These are phyloP conservation scores for Axis porcinus DNA, from an alignment of 2,113 vertebrate genomes.

Conservation along the genomic window DNA sequence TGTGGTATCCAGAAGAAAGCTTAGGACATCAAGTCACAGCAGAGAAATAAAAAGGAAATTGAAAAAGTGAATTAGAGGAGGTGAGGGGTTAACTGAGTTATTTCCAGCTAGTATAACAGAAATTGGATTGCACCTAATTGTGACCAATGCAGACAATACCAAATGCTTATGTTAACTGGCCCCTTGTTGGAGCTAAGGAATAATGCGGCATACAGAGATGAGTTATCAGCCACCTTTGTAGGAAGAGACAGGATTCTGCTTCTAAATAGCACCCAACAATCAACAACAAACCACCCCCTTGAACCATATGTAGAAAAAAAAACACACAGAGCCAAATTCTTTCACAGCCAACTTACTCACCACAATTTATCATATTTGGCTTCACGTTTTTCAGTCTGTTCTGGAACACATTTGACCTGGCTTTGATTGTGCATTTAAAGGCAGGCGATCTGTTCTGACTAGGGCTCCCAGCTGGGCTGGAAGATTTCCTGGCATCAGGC, in stretches of 20 bases:
- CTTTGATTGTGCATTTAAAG: constrained; percentile 45
- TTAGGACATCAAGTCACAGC: not conserved
- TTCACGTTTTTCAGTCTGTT: constrained; percentile 44
- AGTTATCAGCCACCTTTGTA: constrained; percentile 7
- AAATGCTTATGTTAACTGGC: constrained; percentile 49
- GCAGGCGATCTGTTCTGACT: constrained; percentile 52
- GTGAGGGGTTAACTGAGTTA: constrained; percentile 42
- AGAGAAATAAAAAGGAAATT: constrained; percentile 46
- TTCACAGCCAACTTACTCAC: constrained; percentile 19
- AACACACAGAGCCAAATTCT: not conserved
- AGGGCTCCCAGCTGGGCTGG: constrained; percentile 41
- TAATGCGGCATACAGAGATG: not conserved
- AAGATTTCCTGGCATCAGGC: constrained; percentile 13
- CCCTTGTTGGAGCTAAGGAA: constrained; percentile 31
- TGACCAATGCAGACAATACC: constrained; percentile 39
- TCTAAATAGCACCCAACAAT: constrained; percentile 33
- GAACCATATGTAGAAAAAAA: not conserved
- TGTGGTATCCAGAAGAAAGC: not conserved
- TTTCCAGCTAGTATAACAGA: constrained; percentile 48
- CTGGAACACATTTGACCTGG: constrained; percentile 44
- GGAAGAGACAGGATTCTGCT: not conserved
- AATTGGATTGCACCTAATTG: constrained; percentile 42
- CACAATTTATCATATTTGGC: constrained; percentile 45
- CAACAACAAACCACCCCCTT: constrained; percentile 14
- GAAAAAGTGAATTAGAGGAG: constrained; percentile 41